Percentiles rank a stretch among this genome's conserved stretches.
Conservation (phyloP, 2,113 vertebrate genomes). For the Cyanoramphus novaezelandiae region DNA sequence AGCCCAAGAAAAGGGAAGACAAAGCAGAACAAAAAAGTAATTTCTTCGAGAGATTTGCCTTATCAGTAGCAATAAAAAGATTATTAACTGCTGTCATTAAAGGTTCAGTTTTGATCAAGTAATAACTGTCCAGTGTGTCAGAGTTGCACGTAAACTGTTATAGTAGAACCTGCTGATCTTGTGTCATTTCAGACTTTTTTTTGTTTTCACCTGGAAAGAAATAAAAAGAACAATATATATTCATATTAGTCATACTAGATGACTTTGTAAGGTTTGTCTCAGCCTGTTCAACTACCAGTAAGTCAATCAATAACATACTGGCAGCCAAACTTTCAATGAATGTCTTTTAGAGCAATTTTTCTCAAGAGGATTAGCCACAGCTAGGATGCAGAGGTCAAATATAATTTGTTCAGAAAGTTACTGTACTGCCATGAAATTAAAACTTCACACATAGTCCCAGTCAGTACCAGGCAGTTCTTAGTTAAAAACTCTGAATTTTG, state of each 20-base stretch:
- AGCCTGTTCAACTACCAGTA: not conserved
- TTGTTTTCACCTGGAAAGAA: not conserved
- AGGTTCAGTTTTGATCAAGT: not conserved
- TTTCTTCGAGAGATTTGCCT: not conserved
- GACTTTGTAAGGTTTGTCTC: not conserved
- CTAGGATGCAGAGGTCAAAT: not conserved
- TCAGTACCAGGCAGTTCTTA: not conserved
- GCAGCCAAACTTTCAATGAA: not conserved
- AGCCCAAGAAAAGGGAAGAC: not conserved
- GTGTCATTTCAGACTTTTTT: not conserved
- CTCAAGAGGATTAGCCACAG: not conserved
- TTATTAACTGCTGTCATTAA: not conserved
- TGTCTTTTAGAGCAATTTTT: not conserved
- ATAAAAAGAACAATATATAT: not conserved
- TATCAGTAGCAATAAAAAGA: not conserved
- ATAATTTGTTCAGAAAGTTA: not conserved
- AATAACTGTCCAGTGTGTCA: not conserved
- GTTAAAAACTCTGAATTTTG: not conserved
- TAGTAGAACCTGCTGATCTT: not conserved
- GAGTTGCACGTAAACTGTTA: not conserved
- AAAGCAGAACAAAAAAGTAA: not conserved
- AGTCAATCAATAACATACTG: not conserved
- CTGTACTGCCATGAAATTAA: not conserved
- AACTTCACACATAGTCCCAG: not conserved
- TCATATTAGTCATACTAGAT: not conserved